Conservation (phyloP, 2,888 invertebrate species). For the Conchocele bisecta region DNA sequence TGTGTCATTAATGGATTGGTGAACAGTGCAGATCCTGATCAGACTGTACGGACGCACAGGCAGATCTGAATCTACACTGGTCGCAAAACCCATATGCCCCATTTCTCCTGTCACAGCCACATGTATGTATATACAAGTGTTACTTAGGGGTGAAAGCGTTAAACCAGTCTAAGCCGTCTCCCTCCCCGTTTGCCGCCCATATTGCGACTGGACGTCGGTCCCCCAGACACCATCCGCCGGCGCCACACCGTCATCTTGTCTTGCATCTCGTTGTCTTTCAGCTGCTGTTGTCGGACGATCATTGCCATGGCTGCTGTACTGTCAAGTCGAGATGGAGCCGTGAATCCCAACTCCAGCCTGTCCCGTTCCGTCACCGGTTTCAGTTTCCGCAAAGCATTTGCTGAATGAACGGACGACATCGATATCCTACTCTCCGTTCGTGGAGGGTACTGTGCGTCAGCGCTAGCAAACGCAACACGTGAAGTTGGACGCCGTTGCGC, state of each 20-base stretch:
- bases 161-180: background rate
- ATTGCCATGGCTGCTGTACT: slow-evolving; percentile 27
- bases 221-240: slow-evolving; percentile 35
- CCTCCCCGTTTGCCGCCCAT: background rate
- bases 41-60: too few relatives aligned
- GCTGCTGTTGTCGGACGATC: slow-evolving; percentile 47
- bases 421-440: background rate
- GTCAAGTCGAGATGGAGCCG: slow-evolving; percentile 34
- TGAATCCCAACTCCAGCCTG: slow-evolving; percentile 18
- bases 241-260: slow-evolving; percentile 51
- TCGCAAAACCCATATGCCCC: too few relatives aligned
- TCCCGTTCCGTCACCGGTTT: too few relatives aligned
- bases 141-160: too few relatives aligned
- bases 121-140: too few relatives aligned
- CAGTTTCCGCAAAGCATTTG: too few relatives aligned
- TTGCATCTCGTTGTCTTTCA: slow-evolving; percentile 37
- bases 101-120: too few relatives aligned
- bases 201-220: background rate
- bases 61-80: too few relatives aligned
- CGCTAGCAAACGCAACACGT: too few relatives aligned
- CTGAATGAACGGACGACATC: slow-evolving; percentile 17
- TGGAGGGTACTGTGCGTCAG: background rate
- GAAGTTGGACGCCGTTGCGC: background rate
- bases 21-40: too few relatives aligned
- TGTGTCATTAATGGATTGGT: too few relatives aligned